These are phyloP conservation scores for Macrosteles quadrilineatus DNA, from an alignment of 1,140 invertebrate genomes.

Conservation along the genomic window DNA sequence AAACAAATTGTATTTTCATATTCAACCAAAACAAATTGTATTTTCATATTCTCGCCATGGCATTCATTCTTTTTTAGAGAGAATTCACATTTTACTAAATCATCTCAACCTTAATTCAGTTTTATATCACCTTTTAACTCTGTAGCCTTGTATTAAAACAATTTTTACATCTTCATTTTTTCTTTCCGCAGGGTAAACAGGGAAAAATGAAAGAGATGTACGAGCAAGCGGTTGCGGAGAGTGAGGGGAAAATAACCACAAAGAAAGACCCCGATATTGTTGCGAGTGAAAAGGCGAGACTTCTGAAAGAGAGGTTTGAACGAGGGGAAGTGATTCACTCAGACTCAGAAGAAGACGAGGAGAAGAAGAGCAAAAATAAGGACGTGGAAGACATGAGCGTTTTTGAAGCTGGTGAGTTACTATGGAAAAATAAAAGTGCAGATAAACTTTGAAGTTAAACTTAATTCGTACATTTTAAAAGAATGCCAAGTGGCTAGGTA, in stretches of 20 bases:
- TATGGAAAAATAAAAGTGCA: too few relatives aligned
- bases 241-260: slow-evolving; percentile 64
- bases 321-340: slow-evolving; percentile 64
- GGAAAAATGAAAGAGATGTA: slow-evolving; percentile 90
- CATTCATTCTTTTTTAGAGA: too few relatives aligned
- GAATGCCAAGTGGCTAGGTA: too few relatives aligned
- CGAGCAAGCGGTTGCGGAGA: slow-evolving; percentile 83
- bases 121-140: too few relatives aligned
- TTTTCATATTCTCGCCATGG: too few relatives aligned
- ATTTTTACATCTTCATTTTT: too few relatives aligned
- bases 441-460: slow-evolving; percentile 23
- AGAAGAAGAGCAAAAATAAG: slow-evolving; percentile 52
- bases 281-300: slow-evolving; percentile 63
- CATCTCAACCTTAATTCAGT: too few relatives aligned
- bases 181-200: slow-evolving; percentile 71
- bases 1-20: too few relatives aligned
- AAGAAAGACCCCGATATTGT: slow-evolving; percentile 59
- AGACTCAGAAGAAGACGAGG: slow-evolving; percentile 52
- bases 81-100: too few relatives aligned
- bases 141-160: too few relatives aligned
- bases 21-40: too few relatives aligned
- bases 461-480: slow-evolving; percentile 25
- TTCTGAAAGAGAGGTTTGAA: slow-evolving; percentile 82
- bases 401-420: slow-evolving; percentile 72
- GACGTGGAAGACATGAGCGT: slow-evolving; percentile 68